Evolutionary conservation across 2,888 invertebrate genomes (phyloP).

Genomic region (Criorhina ranunculi): DNA sequence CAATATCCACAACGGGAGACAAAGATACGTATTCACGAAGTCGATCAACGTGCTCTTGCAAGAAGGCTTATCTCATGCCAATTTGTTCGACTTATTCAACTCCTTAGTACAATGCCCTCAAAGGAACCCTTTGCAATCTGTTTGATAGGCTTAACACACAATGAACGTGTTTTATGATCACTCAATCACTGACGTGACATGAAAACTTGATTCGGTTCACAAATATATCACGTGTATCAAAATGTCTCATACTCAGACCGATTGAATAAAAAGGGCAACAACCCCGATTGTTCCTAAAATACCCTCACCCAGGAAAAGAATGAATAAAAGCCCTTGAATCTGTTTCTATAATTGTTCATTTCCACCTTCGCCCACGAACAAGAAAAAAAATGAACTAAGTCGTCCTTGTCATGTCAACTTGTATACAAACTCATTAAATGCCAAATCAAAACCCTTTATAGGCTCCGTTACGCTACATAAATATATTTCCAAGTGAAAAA

Average conservation of each 20-base stretch:
- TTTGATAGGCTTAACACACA: slow-evolving; percentile 29
- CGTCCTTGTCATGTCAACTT: slow-evolving; percentile 51
- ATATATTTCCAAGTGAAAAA: slow-evolving; percentile 35
- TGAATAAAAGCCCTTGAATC: background rate
- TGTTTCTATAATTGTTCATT: background rate
- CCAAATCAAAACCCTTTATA: slow-evolving; percentile 17
- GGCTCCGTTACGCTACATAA: slow-evolving; percentile 41
- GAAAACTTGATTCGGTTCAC: slow-evolving; percentile 25
- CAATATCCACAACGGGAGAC: too few relatives aligned
- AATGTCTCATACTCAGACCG: background rate
- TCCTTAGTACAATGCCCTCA: slow-evolving; percentile 1
- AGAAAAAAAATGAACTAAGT: slow-evolving; percentile 31
- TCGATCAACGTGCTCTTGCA: too few relatives aligned
- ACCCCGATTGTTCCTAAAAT: background rate
- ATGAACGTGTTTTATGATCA: slow-evolving; percentile 27
- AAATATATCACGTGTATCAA: background rate
- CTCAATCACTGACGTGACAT: slow-evolving; percentile 44
- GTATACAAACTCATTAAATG: slow-evolving; percentile 8
- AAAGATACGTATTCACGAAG: too few relatives aligned
- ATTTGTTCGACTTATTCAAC: too few relatives aligned
- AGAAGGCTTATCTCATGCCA: too few relatives aligned
- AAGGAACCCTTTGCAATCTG: slow-evolving; percentile 3
- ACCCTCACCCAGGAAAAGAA: background rate
- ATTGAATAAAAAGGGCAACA: background rate
- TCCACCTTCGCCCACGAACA: background rate